These are phyloP conservation scores for Dasypus novemcinctus DNA, from an alignment of 2,113 vertebrate species.

Conservation along the genomic window DNA sequence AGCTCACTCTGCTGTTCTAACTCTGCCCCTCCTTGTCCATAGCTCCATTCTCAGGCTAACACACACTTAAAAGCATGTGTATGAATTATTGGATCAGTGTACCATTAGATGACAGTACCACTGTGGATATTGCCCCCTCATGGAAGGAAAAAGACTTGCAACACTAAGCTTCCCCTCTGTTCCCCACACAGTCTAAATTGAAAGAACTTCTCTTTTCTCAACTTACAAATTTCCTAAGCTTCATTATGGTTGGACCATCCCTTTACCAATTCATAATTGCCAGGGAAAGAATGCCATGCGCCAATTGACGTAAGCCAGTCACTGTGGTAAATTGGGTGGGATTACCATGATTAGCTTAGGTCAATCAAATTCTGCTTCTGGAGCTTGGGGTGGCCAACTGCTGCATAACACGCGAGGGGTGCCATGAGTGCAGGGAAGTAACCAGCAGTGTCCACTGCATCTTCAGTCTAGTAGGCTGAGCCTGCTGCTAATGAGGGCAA, in stretches of 20 bases:
- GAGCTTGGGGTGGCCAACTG: not conserved
- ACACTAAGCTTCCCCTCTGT: not conserved
- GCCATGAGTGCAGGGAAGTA: not conserved
- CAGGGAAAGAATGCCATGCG: not conserved
- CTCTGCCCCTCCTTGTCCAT: not conserved
- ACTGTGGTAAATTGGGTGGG: not conserved
- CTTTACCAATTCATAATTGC: not conserved
- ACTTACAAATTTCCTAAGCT: not conserved
- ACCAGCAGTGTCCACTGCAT: accelerated
- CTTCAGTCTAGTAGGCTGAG: not conserved
- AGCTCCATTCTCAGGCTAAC: not conserved
- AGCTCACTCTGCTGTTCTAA: not conserved
- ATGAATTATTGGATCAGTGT: not conserved
- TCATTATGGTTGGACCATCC: not conserved
- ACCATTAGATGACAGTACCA: not conserved
- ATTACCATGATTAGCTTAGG: not conserved
- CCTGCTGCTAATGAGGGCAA: not conserved
- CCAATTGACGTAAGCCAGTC: not conserved
- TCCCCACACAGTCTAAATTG: not conserved
- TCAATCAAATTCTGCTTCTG: not conserved
- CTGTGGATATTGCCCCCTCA: not conserved
- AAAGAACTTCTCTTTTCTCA: not conserved
- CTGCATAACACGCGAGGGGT: not conserved
- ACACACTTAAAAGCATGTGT: not conserved
- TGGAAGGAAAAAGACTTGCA: not conserved